Evolutionary conservation across 2,113 vertebrate genomes (phyloP), one percentile per base, ranked within the genome.

Genomic region (Campylomormyrus tamandua): DNA sequence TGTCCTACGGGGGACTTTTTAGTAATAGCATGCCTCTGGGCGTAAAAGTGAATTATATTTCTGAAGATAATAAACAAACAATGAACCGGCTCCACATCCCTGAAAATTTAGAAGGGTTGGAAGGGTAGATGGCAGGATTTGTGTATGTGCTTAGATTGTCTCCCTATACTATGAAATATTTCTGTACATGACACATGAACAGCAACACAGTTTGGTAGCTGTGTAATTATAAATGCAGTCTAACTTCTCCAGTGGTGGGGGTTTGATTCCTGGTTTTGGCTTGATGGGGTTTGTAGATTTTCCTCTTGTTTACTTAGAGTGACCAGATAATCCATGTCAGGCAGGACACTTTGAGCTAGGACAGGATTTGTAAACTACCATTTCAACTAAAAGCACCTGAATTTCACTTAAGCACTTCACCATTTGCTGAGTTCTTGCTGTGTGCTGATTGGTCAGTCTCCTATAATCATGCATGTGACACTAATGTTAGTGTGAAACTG

Each of bases 21-120:
- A 42, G 35, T 80, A 80, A 80, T 80, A 42, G 35, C 35, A 80
- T 80, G 35, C 74, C 74, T 80, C 74, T 42, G 74, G 35, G 74
- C 35, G 5, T 80, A 80, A 80, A 80, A 80, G 74, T 80, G 74
- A 80, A 80, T 80, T 80, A 80, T 80, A 80, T 80, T 80, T 80
- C 70, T 80, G 31, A 80, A 19, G 74, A 80, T 80, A 80, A 80
- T 39, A 19, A 80, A 80, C 31, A 19, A 42, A 80, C 31, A 80
- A 80, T 80, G 17, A 39, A 80, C 17, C 0, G n/a, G 3, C n/a
- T 31, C 10, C 11, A 31, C 10, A 27, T 31, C n/a, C 62, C 10
- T 27, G 62, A 13, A 31, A 27, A 31, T 70, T 27, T 70, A 11
- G 10, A 31, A 31, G 62, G 10, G n/a, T 70, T 11, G 2, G 27